Conservation (phyloP, 2,888 invertebrate species). For the Drosophila subquinaria region DNA sequence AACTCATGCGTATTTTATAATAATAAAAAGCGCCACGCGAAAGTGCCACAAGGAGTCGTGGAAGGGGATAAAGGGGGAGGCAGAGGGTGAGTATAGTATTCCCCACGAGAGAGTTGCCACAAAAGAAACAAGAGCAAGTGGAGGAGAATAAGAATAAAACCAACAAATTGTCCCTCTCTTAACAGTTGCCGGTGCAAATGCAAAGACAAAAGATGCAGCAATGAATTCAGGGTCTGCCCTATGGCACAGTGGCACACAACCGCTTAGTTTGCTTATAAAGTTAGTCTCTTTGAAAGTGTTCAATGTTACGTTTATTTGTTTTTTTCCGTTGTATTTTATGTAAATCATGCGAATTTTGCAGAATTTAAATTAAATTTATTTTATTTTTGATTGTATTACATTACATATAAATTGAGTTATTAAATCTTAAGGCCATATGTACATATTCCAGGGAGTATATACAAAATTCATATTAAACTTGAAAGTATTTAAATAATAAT, state of each 20-base stretch:
- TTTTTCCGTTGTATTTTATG: too few species aligned
- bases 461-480: too few species aligned
- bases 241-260: neutral
- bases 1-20: slow-evolving; percentile 81
- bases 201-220: slow-evolving; percentile 70
- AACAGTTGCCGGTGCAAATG: slow-evolving; percentile 32
- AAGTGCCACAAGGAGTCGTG: slow-evolving; percentile 41
- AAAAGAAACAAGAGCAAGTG: slow-evolving; percentile 1
- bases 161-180: slow-evolving; percentile 25
- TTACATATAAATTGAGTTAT: too few species aligned
- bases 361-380: too few species aligned
- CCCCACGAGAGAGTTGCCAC: neutral
- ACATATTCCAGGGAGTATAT: too few species aligned
- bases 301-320: too few species aligned
- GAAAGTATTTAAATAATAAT: too few species aligned
- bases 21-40: slow-evolving; percentile 71
- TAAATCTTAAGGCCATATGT: too few species aligned
- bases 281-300: too few species aligned
- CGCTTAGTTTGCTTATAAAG: too few species aligned
- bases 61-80: neutral
- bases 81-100: neutral
- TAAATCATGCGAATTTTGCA: too few species aligned
- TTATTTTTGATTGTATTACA: too few species aligned
- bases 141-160: slow-evolving; percentile 30
- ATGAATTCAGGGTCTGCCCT: slow-evolving; percentile 41